phyloP scores from a whole-genome alignment of 2,113 vertebrate genomes.

The Brachypodius melanocephalos region DNA sequence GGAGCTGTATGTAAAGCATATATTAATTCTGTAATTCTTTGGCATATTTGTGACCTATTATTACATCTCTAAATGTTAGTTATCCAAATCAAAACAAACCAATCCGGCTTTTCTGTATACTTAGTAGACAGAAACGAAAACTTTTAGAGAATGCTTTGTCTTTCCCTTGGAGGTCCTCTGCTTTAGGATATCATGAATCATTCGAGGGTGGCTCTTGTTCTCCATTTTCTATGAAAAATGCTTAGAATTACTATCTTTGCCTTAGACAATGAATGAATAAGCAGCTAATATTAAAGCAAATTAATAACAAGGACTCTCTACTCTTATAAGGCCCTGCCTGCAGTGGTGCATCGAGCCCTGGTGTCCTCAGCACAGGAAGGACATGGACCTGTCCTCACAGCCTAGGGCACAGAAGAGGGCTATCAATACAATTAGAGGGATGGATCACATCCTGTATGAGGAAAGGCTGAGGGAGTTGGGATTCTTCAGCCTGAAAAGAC shows the following conservation, averaged over 20 bases:
- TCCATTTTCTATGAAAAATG: neutral
- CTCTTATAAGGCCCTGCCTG: accelerated
- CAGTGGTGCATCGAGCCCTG: neutral
- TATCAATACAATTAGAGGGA: neutral
- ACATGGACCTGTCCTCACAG: neutral
- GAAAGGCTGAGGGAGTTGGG: neutral
- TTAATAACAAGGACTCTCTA: neutral
- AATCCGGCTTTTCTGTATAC: neutral
- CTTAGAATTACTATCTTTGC: neutral
- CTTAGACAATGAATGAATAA: neutral
- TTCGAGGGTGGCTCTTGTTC: neutral
- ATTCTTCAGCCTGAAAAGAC: neutral
- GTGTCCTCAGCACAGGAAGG: neutral
- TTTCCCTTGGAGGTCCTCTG: neutral
- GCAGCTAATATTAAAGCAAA: neutral
- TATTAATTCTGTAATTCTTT: neutral
- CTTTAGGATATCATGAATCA: neutral
- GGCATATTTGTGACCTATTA: neutral
- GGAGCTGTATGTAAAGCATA: neutral
- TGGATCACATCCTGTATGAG: neutral
- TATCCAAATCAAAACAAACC: neutral
- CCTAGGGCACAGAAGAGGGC: neutral
- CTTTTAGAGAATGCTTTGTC: neutral
- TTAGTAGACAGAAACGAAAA: neutral
- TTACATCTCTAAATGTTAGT: neutral